Conservation (phyloP, 2,797 vertebrate species). For the Sitta carolinensis region DNA sequence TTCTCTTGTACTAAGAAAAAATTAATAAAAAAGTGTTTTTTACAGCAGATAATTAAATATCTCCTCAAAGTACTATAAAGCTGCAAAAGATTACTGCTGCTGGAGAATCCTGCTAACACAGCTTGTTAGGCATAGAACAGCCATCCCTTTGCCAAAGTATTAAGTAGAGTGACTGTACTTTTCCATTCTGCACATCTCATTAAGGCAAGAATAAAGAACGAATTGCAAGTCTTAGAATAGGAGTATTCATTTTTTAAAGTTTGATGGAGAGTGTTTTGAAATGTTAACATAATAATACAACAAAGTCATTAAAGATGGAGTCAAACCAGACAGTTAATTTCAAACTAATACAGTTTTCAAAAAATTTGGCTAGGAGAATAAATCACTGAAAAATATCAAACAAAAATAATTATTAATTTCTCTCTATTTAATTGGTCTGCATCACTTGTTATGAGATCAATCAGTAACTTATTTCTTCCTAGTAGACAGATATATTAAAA, state of each 20-base stretch:
- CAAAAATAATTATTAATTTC: background rate
- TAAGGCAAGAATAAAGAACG: background rate
- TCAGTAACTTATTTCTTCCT: background rate
- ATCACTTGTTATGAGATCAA: background rate
- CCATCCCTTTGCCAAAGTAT: background rate
- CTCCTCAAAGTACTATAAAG: background rate
- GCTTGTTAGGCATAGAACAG: background rate
- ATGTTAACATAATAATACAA: background rate
- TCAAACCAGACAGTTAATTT: background rate
- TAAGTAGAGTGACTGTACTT: background rate
- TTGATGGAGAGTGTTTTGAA: background rate
- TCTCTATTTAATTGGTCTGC: background rate
- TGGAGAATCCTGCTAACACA: background rate
- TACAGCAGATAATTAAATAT: background rate
- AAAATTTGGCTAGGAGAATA: background rate
- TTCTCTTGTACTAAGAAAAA: background rate
- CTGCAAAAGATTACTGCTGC: background rate
- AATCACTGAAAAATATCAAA: background rate
- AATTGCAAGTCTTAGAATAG: background rate
- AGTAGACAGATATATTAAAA: background rate
- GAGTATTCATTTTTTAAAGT: background rate
- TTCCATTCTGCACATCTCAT: background rate
- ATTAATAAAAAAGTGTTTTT: background rate
- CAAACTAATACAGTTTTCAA: background rate
- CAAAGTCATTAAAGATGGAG: background rate